Evolutionary conservation across 2,888 invertebrate species (phyloP).

Genomic region (Apoda limacodes): DNA sequence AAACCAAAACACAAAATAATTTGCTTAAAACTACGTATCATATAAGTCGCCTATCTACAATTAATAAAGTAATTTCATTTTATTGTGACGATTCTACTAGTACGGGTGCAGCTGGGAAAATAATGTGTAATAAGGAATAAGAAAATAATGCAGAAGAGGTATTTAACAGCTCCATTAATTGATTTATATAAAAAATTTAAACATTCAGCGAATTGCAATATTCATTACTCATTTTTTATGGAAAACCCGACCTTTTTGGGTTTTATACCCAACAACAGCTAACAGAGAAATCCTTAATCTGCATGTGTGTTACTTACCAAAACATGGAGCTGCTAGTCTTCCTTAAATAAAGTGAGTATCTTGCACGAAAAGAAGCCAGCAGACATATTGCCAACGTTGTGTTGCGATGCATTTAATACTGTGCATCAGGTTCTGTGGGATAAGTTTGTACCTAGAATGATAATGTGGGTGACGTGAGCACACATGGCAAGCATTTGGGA

Average conservation of each 20-base stretch:
- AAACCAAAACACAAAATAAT: too few relatives aligned
- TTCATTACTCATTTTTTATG: slow-evolving; percentile 12
- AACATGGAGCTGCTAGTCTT: slow-evolving; percentile 10
- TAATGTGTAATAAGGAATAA: too few relatives aligned
- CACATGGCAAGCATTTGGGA: not conserved
- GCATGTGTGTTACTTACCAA: slow-evolving; percentile 4
- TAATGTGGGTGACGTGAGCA: too few relatives aligned
- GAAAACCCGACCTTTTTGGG: slow-evolving; percentile 9
- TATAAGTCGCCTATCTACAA: slow-evolving; percentile 1
- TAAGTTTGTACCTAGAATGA: slow-evolving; percentile 7
- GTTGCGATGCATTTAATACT: too few relatives aligned
- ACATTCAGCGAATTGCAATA: slow-evolving; percentile 1
- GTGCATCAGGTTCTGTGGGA: slow-evolving; percentile 18
- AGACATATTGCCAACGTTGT: too few relatives aligned
- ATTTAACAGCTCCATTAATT: slow-evolving; percentile 4
- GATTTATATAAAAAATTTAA: slow-evolving; percentile 10
- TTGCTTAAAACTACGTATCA: too few relatives aligned
- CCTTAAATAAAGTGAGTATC: slow-evolving; percentile 7
- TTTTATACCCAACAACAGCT: slow-evolving; percentile 6
- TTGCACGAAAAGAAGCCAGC: slow-evolving; percentile 5
- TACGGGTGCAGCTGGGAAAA: slow-evolving; percentile 6
- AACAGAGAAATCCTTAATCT: slow-evolving; percentile 13
- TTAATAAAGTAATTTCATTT: slow-evolving; percentile 3
- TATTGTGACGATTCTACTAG: slow-evolving; percentile 7
- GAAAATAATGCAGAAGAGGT: slow-evolving; percentile 7